Conservation (phyloP, 1,140 invertebrate species). For the Macrotrachela quadricornifera region DNA sequence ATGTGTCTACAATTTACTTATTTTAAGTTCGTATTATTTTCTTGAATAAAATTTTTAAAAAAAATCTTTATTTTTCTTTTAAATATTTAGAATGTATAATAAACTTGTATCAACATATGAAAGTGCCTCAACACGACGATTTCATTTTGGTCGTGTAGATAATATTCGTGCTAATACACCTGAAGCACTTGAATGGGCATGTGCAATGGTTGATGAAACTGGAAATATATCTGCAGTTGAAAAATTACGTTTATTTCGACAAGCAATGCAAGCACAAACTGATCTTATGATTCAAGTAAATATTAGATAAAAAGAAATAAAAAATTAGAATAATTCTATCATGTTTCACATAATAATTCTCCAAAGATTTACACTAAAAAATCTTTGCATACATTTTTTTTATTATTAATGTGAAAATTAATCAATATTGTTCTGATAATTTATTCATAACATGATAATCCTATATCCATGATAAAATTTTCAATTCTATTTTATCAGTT, state of each 20-base stretch:
- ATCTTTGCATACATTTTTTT: too few relatives aligned
- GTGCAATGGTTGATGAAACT: background rate
- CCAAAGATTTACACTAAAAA: too few relatives aligned
- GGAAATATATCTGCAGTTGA: constrained; percentile 36
- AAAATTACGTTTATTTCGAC: constrained; percentile 49
- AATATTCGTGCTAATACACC: constrained; percentile 53
- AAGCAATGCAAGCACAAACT: constrained; percentile 69
- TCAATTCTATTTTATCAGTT: too few relatives aligned
- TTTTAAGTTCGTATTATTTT: constrained; percentile 47
- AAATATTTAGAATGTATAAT: constrained; percentile 51
- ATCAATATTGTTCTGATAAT: too few relatives aligned
- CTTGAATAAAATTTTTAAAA: background rate
- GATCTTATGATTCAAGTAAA: constrained; percentile 52
- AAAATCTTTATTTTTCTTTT: background rate
- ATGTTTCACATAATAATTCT: too few relatives aligned
- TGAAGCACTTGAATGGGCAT: constrained; percentile 57
- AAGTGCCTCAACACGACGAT: constrained; percentile 76
- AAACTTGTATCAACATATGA: constrained; percentile 84
- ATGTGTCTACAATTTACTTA: constrained; percentile 78
- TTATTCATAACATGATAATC: too few relatives aligned
- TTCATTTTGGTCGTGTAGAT: constrained; percentile 71
- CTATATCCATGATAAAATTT: too few relatives aligned
- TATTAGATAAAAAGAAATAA: too few relatives aligned
- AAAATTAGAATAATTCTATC: too few relatives aligned
- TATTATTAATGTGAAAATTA: too few relatives aligned